These are phyloP conservation scores for Athalia rosae DNA, from an alignment of 2,888 invertebrate species.

Conservation along the genomic window DNA sequence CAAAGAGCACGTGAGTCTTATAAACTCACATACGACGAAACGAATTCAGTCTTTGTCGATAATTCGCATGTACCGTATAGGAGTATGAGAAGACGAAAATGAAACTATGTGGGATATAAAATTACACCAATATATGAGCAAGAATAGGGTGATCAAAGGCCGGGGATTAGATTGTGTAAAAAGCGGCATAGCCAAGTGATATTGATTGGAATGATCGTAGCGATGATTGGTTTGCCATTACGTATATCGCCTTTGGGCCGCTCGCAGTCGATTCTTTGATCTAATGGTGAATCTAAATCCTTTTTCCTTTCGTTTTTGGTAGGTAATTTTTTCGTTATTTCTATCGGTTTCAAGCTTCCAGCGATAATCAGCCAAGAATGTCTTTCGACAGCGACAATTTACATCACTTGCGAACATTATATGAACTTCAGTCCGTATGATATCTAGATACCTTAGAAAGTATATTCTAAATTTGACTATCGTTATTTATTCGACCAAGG, in stretches of 20 bases:
- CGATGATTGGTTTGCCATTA: not conserved
- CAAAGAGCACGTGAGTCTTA: not conserved
- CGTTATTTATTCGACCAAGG: no score
- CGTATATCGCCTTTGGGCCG: not conserved
- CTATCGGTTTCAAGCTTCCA: no score
- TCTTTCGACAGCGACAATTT: no score
- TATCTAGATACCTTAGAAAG: no score
- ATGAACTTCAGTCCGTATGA: no score
- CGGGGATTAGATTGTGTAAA: not conserved
- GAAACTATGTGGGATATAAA: not conserved
- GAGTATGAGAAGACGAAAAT: not conserved
- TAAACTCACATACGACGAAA: not conserved
- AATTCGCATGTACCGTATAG: not conserved
- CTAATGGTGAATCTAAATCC: not conserved
- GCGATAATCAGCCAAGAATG: no score
- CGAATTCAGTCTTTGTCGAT: constrained; percentile 15
- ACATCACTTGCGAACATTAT: no score
- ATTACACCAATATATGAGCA: not conserved
- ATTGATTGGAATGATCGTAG: constrained; percentile 20
- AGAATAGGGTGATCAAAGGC: not conserved
- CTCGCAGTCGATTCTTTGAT: constrained; percentile 15
- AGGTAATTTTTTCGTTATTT: not conserved
- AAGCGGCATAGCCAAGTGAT: constrained; percentile 35
- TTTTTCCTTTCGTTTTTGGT: not conserved
- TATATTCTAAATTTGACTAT: no score